Conservation (phyloP, 2,113 vertebrate species). For the Stictonetta naevosa region DNA sequence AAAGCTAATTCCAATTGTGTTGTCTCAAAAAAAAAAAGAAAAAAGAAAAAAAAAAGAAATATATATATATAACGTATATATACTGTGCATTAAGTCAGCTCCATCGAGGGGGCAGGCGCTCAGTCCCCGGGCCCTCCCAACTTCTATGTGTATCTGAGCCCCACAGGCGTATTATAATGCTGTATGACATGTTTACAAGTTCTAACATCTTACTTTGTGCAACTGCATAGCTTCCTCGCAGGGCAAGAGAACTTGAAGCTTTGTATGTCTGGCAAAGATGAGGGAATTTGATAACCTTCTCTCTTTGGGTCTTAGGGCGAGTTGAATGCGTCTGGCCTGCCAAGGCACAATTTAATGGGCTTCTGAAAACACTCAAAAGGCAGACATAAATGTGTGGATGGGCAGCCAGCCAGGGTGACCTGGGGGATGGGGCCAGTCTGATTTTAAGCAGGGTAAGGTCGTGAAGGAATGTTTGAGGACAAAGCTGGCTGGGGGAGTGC, state of each 20-base stretch:
- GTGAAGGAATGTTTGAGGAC: conserved; percentile 82
- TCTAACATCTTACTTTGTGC: conserved; percentile 65
- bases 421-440: conserved; percentile 76
- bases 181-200: conserved; percentile 77
- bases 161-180: conserved; percentile 62
- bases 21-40: neutral
- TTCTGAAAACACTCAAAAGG: conserved; percentile 89
- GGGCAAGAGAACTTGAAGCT: conserved; percentile 45
- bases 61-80: neutral
- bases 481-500: conserved; percentile 75
- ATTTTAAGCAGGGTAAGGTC: conserved; percentile 82
- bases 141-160: conserved; percentile 1
- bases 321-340: conserved; percentile 85
- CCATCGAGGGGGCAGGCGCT: neutral
- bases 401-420: conserved; percentile 84
- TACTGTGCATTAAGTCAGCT: conserved; percentile 15
- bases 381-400: conserved; percentile 88
- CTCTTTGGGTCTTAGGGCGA: conserved; percentile 82
- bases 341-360: conserved; percentile 87
- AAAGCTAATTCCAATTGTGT: conserved; percentile 15
- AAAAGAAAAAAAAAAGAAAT: neutral
- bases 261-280: conserved; percentile 76
- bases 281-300: conserved; percentile 86
- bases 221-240: conserved; percentile 59
- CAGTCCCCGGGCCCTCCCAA: neutral